Evolutionary conservation across 2,888 invertebrate species (phyloP), one percentile per base, ranked within the genome.

Genomic region (Neuroscelio doddi): DNA sequence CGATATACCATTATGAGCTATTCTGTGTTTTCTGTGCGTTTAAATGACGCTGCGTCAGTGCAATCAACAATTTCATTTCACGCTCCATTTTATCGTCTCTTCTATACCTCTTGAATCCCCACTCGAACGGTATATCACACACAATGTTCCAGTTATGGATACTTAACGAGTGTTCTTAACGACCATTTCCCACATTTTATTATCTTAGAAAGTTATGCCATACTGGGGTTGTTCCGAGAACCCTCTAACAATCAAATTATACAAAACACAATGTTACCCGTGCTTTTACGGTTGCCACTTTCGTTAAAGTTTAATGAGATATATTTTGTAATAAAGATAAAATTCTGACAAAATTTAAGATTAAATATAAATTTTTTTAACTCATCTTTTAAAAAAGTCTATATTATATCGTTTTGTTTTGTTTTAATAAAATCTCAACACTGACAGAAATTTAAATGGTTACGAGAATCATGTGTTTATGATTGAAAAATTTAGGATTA

Each of bases 1-100:
- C 21, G 21, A 5, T 21, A 21, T 21, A 21, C 21, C 21, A 21
- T 21, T 21, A 21, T 21, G 21, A 21, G 21, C 21, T 21, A 3
- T 21, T 21, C 21, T 5, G 21, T 21, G 21, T 21, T 21, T 21
- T 21, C 21, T 21, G 3, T 5, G 5, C 21, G 5, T 21, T 21
- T 21, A 21, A 21, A 21, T 21, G 21, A 21, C 21, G 21, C 21
- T 21, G 21, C 21, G 34, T 7, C 41, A 47, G 34, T 39, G 50
- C 5, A 21, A 5, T 21, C 21, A 21, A 26, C 39, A 64, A 64
- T 57, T 64, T 52, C 45, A 44, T 36, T 64, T 64, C 52, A 64
- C 52, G 63, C 45, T 21, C 17, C 47, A 39, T 42, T 52, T 57
- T 52, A 52, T 47, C 46, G 47, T 51, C 47, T 29, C 30, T 52